Conservation (phyloP, 2,797 vertebrate species). For the Enteromius anoplus region DNA sequence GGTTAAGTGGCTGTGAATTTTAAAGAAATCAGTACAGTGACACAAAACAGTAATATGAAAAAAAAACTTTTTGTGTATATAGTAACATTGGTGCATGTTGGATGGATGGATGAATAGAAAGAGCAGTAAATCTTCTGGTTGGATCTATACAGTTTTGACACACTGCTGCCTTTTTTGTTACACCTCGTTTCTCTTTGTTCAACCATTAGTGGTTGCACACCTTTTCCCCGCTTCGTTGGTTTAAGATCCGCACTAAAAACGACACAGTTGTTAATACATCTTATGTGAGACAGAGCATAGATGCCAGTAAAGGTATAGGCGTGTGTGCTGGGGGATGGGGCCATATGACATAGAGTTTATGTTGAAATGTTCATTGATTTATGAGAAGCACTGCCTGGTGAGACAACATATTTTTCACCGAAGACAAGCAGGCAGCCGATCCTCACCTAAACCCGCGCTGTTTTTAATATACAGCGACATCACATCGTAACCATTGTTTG, state of each 20-base stretch:
- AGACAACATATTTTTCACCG: constrained; percentile 54
- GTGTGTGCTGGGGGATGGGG: not conserved
- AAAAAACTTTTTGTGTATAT: not conserved
- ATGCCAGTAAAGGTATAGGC: not conserved
- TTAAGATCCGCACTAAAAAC: not conserved
- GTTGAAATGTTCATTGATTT: constrained; percentile 52
- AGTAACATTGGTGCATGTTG: not conserved
- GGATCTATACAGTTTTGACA: not conserved
- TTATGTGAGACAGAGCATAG: not conserved
- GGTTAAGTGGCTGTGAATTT: not conserved
- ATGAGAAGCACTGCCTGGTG: constrained; percentile 49
- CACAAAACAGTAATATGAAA: not conserved
- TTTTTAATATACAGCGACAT: constrained; percentile 52
- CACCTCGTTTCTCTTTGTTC: not conserved
- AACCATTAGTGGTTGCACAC: not conserved
- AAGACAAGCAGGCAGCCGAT: constrained; percentile 32
- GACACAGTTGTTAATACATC: not conserved
- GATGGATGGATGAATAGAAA: not conserved
- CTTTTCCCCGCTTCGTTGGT: not conserved
- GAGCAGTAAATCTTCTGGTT: not conserved
- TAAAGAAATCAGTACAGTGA: not conserved
- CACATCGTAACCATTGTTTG: constrained; percentile 45
- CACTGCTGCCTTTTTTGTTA: not conserved
- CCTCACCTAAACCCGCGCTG: constrained; percentile 26
- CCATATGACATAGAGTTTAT: constrained; percentile 21